Evolutionary conservation across 2,888 invertebrate species (phyloP), one percentile per base, ranked within the genome.

Genomic region (Spialia ferax): DNA sequence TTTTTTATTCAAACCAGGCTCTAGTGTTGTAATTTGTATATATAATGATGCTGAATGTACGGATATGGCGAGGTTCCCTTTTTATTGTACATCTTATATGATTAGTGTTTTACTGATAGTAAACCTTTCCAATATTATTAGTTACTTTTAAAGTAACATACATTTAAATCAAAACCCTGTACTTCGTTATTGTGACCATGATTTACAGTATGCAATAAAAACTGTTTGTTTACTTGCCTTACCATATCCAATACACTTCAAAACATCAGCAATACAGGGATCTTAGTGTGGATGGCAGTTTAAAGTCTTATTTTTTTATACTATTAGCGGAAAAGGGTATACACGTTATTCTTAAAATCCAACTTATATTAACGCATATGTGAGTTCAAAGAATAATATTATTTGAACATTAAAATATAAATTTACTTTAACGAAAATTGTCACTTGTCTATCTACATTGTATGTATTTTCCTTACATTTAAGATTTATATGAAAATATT

Each of bases 401-500:
- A 7, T 29, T 29, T 2, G 29, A 29, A 1, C 5, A 7, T 29
- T 29, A 26, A 6, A 26, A 26, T 26, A 26, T 26, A 3, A 26
- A 5, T 26, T 5, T 26, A 26, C 26, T 26, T 5, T 15, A 42
- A 42, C 42, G 13, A 38, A 38, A 42, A 15, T 42, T 42, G n/a
- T 15, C 15, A 10, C 3, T 42, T 42, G n/a, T 48, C 20, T 20
- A 48, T 8, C 20, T 48, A 48, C 6, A 22, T 48, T 20, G 20
- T 20, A 20, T 48, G 3, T 2, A 45, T 45, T 45, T 20, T 52
- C 23, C 13, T 13, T 52, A 52, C 8, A 20, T 13, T 13, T 29
- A 15, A 5, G 38, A 23, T 42, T 59, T 23, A 13, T 42, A 22
- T 22, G n/a, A 42, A 59, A 59, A 42, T 45, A 60, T 29, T 23